Percentiles rank a stretch among this genome's conserved stretches.
phyloP scores from a whole-genome alignment of 2,888 invertebrate species.

The Xestobium rufovillosum region DNA sequence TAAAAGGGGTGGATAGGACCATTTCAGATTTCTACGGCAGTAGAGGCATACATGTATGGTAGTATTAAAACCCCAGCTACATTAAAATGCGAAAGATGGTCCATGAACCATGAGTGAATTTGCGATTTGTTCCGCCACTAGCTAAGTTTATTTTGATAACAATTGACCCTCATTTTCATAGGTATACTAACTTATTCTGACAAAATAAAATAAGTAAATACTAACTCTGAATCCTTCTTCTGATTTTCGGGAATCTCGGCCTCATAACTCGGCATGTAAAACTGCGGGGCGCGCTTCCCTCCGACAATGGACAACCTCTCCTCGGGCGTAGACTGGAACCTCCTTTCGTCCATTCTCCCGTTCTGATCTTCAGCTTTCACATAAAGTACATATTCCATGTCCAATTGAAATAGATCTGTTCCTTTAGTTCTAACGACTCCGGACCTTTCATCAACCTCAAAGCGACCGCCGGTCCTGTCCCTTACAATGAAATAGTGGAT shows the following conservation, averaged over 20 bases:
- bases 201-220: too few relatives aligned
- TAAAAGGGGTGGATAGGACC: too few relatives aligned
- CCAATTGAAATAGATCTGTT: conserved; percentile 85
- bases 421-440: conserved; percentile 89
- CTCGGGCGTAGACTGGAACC: conserved; percentile 86
- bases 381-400: conserved; percentile 93
- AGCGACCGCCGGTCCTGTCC: conserved; percentile 69
- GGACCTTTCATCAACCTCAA: conserved; percentile 66
- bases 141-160: too few relatives aligned
- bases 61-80: too few relatives aligned
- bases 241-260: conserved; percentile 96
- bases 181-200: too few relatives aligned
- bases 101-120: too few relatives aligned
- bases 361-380: conserved; percentile 95
- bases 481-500: conserved; percentile 94
- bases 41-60: too few relatives aligned
- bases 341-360: conserved; percentile 82
- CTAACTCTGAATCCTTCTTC: conserved; percentile 95
- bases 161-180: too few relatives aligned
- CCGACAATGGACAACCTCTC: conserved; percentile 90
- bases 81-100: too few relatives aligned
- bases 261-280: conserved; percentile 91
- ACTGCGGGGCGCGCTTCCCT: conserved; percentile 96
- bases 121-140: too few relatives aligned
- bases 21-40: too few relatives aligned